These are phyloP conservation scores for Aethes cnicana DNA, from an alignment of 2,888 invertebrate genomes.

Conservation along the genomic window DNA sequence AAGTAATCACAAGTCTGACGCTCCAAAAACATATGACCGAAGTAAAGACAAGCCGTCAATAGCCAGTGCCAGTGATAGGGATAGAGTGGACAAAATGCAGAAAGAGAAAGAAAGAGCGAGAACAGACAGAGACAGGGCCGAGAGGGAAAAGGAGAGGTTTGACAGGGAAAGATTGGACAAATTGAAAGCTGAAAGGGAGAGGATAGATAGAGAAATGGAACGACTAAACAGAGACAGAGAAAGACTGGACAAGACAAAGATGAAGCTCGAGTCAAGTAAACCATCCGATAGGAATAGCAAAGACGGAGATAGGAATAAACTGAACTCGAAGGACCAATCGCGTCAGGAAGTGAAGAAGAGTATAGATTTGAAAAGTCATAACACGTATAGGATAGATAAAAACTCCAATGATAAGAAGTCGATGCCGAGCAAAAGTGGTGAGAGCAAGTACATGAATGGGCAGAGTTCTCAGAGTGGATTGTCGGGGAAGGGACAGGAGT, in stretches of 20 bases:
- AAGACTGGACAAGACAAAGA: conserved; percentile 65
- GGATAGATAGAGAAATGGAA: conserved; percentile 70
- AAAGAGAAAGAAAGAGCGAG: conserved; percentile 45
- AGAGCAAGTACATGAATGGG: conserved; percentile 57
- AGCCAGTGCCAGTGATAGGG: conserved; percentile 34
- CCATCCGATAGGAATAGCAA: conserved; percentile 47
- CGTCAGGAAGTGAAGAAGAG: conserved; percentile 57
- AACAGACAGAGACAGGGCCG: conserved; percentile 52
- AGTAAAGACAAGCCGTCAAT: conserved; percentile 38
- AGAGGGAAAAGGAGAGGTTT: conserved; percentile 47
- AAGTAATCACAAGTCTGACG: conserved; percentile 48
- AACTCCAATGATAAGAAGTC: conserved; percentile 63
- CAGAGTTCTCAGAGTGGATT: conserved; percentile 57
- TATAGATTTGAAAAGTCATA: conserved; percentile 75
- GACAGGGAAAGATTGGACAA: conserved; percentile 66
- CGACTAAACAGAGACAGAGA: conserved; percentile 66
- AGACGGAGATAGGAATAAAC: conserved; percentile 55
- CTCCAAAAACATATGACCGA: conserved; percentile 49
- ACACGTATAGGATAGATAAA: conserved; percentile 77
- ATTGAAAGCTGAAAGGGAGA: conserved; percentile 69
- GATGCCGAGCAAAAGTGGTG: conserved; percentile 49
- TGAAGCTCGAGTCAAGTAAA: conserved; percentile 56
- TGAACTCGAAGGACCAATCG: conserved; percentile 47
- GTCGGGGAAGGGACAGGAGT: conserved; percentile 50
- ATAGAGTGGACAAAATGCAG: conserved; percentile 43